Percentiles rank a stretch among this genome's conserved stretches.
phyloP scores from a whole-genome alignment of 1,140 invertebrate genomes.

The Steinernema feltiae region DNA sequence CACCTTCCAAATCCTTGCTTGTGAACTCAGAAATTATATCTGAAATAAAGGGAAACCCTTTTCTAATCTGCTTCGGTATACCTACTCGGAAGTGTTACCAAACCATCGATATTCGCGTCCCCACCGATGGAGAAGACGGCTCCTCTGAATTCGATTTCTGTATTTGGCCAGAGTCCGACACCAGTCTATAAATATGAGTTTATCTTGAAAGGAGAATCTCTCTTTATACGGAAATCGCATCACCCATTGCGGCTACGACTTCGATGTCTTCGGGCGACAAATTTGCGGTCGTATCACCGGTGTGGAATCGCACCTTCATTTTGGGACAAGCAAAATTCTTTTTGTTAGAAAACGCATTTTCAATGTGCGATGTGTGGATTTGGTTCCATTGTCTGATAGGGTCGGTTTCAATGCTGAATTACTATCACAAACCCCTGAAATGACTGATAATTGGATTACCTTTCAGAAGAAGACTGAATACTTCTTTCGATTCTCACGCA shows the following conservation, averaged over 20 bases:
- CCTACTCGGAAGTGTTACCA: conserved; percentile 39
- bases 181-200: conserved; percentile 26
- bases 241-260: conserved; percentile 46
- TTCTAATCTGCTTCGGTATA: background rate
- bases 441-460: background rate
- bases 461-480: conserved; percentile 8
- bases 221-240: conserved; percentile 37
- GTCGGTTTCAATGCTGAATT: background rate
- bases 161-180: conserved; percentile 40
- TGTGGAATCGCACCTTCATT: conserved; percentile 41
- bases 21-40: conserved; percentile 42
- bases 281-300: conserved; percentile 35
- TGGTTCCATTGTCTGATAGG: conserved; percentile 16
- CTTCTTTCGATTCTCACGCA: background rate
- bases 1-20: conserved; percentile 33
- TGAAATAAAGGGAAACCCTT: conserved; percentile 22
- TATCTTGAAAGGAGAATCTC: background rate
- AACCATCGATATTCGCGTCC: conserved; percentile 48
- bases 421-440: background rate
- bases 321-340: conserved; percentile 40
- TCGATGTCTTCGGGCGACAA: conserved; percentile 48
- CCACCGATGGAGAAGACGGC: conserved; percentile 49
- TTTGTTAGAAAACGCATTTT: conserved; percentile 35
- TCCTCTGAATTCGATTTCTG: conserved; percentile 44
- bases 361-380: conserved; percentile 36